Evolutionary conservation across 2,888 invertebrate species (phyloP), one percentile per base, ranked within the genome.

Genomic region (Anodontia alba): DNA sequence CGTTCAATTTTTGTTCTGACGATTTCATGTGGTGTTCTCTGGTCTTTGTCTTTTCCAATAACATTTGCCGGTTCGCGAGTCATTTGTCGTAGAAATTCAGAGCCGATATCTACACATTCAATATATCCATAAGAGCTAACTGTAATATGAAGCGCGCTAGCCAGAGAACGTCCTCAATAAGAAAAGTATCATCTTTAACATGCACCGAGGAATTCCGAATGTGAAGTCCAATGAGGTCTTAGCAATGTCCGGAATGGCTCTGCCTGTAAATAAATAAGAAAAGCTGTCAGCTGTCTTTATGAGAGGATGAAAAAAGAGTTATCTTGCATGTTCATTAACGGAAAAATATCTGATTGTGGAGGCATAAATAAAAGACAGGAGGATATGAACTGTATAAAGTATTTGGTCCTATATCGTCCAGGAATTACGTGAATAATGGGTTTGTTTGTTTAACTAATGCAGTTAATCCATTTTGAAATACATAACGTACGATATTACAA

Each of bases 1-100:
- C 62, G 62, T 62, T 62, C 33, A 62, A 15, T 17, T 62, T 62
- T 29, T 62, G 62, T 57, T 62, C 62, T 62, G 62, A 29, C 62
- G 62, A 62, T 62, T 33, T 62, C 62, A 29, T 62, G 62, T 33
- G 62, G 33, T 33, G 62, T 38, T 43, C 69, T 23, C 69, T 46
- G 15, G 46, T 69, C 3, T 69, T 46, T 43, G 69, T 46, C 46
- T 69, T 69, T 69, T 42, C 69, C 69, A 69, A 69, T 69, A 69
- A 15, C 69, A 69, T 42, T 43, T 69, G 69, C 69, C 33, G 62
- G 33, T 62, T 62, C 12, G 62, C 62, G 17, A 62, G 62, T 62
- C 62, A 33, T 33, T 62, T 62, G 62, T 62, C 62, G 33, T 29
- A 62, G 12, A 17, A 20, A 3, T 33, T 7, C 62, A 17, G 33